These are phyloP conservation scores for Pediacus dermestoides DNA, from an alignment of 2,888 invertebrate genomes.

Conservation along the genomic window DNA sequence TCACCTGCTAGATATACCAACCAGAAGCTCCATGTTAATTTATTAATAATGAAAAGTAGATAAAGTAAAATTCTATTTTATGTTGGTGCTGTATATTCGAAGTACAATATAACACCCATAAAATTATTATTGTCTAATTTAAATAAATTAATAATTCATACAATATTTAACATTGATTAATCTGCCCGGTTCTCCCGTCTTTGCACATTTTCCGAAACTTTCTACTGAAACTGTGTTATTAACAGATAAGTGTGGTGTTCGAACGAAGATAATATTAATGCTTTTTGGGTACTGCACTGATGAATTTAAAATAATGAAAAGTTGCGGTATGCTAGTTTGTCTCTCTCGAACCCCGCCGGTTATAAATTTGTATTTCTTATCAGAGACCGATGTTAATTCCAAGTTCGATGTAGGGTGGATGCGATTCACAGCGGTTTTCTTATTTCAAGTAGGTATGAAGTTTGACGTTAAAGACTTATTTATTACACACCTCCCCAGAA, in stretches of 20 bases:
- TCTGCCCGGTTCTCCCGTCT: conserved; percentile 17
- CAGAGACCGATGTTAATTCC: conserved; percentile 25
- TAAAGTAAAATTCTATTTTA: too few relatives aligned
- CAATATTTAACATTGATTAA: conserved; percentile 22
- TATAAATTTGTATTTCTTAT: conserved; percentile 34
- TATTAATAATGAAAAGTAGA: too few relatives aligned
- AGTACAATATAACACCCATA: too few relatives aligned
- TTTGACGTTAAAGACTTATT: conserved; percentile 33
- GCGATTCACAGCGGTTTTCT: too few relatives aligned
- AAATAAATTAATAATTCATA: conserved; percentile 31
- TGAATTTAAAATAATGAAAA: conserved; percentile 23
- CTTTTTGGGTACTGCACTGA: too few relatives aligned
- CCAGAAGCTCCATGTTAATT: too few relatives aligned
- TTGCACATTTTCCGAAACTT: conserved; percentile 26
- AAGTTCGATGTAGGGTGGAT: conserved; percentile 21
- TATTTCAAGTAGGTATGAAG: conserved; percentile 23
- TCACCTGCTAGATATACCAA: too few relatives aligned
- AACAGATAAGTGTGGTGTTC: conserved; percentile 24
- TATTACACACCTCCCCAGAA: conserved; percentile 27
- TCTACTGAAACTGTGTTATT: conserved; percentile 29
- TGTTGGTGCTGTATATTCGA: too few relatives aligned
- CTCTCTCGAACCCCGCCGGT: too few relatives aligned
- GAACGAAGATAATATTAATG: conserved; percentile 33
- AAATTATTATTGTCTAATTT: conserved; percentile 23
- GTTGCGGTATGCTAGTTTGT: too few relatives aligned